phyloP scores from a whole-genome alignment of 2,113 vertebrate genomes.

The Paradoxurus hermaphroditus region DNA sequence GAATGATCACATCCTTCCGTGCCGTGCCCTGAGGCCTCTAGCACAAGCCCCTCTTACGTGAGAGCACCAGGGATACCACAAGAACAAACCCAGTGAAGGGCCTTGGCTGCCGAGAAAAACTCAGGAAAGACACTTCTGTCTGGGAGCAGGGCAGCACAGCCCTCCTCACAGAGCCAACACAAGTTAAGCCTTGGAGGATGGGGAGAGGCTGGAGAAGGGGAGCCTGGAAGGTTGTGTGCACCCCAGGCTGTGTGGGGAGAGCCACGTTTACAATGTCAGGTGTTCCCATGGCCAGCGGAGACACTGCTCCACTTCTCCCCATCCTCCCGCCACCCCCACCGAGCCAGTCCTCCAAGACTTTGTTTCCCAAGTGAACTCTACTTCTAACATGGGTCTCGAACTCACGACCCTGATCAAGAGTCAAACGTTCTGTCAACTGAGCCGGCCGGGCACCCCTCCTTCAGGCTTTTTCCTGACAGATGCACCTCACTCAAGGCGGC shows the following conservation, averaged over 20 bases:
- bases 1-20: not conserved
- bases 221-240: too few species aligned
- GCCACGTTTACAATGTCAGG: not conserved
- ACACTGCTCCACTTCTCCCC: too few species aligned
- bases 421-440: not conserved
- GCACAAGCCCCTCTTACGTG: not conserved
- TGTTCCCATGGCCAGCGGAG: not conserved
- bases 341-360: not conserved
- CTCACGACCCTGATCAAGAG: not conserved
- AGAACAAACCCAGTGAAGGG: not conserved
- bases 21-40: not conserved
- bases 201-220: not conserved
- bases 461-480: not conserved
- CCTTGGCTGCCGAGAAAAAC: not conserved
- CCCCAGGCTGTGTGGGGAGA: not conserved
- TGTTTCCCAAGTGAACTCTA: not conserved
- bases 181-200: not conserved
- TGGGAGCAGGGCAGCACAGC: not conserved
- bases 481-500: not conserved
- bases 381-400: not conserved
- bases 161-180: not conserved
- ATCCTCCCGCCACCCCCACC: not conserved
- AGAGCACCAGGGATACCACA: too few species aligned
- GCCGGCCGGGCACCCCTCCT: not conserved
- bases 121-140: not conserved